Conservation (phyloP, 2,888 invertebrate species). For the Epinotia brunnichana region DNA sequence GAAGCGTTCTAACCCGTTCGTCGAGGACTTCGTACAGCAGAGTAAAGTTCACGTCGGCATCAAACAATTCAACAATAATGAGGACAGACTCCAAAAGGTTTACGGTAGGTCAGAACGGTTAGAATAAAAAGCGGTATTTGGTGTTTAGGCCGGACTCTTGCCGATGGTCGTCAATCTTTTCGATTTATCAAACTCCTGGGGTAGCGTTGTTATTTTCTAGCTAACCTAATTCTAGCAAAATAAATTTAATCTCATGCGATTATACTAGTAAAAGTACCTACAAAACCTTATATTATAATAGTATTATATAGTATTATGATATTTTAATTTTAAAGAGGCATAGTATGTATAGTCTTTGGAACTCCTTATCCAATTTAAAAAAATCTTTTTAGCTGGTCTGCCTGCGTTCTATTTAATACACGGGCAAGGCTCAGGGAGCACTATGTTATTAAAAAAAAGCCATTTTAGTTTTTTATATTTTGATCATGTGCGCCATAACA, state of each 20-base stretch:
- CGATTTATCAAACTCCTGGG: background rate
- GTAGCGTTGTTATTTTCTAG: background rate
- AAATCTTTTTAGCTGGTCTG: no score
- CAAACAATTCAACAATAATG: slow-evolving; percentile 76
- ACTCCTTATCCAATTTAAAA: no score
- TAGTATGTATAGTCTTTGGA: no score
- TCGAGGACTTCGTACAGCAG: slow-evolving; percentile 74
- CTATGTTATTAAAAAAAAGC: no score
- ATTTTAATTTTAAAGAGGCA: no score
- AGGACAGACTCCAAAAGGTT: slow-evolving; percentile 71
- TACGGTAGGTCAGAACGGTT: slow-evolving; percentile 61
- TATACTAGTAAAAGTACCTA: slow-evolving; percentile 1
- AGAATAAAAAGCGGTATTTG: background rate
- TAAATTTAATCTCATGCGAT: background rate
- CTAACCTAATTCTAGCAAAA: background rate
- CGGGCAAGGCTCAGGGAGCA: no score
- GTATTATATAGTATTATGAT: background rate
- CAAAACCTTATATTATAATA: no score
- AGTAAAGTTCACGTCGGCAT: slow-evolving; percentile 73
- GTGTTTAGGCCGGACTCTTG: background rate
- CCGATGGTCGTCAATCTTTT: background rate
- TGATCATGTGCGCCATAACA: no score
- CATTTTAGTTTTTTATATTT: no score
- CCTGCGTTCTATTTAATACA: no score
- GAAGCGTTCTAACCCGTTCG: slow-evolving; percentile 74